A percentile compares a stretch with the other conserved stretches of the same genome.
Conservation (phyloP, 1,140 invertebrate genomes). For the Cydia fagiglandana region DNA sequence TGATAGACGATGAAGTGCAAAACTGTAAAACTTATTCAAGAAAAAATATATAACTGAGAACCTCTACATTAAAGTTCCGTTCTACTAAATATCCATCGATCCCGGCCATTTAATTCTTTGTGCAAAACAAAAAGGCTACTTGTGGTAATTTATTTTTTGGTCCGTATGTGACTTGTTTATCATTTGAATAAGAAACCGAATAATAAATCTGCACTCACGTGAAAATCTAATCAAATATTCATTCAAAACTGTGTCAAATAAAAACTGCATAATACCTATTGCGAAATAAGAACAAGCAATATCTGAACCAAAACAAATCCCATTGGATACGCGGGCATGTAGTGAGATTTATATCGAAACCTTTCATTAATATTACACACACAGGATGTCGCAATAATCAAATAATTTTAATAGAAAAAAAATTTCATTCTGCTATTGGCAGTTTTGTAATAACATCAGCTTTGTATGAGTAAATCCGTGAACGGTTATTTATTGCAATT, state of each 20-base stretch:
- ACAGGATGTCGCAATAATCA: not conserved
- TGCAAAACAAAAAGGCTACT: too few relatives aligned
- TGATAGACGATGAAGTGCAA: too few relatives aligned
- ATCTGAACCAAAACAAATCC: not conserved
- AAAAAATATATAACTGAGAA: too few relatives aligned
- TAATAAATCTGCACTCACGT: too few relatives aligned
- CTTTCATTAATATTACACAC: not conserved
- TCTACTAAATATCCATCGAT: too few relatives aligned
- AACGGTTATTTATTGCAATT: not conserved
- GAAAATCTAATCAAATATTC: not conserved
- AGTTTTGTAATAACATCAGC: conserved; percentile 24
- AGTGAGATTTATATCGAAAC: not conserved
- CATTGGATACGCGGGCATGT: not conserved
- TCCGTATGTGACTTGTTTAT: too few relatives aligned
- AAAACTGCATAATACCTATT: not conserved
- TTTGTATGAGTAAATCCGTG: not conserved
- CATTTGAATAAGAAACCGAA: too few relatives aligned
- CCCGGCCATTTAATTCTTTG: too few relatives aligned
- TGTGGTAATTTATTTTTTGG: too few relatives aligned
- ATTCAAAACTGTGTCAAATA: not conserved
- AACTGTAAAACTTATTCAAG: too few relatives aligned
- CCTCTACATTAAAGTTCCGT: too few relatives aligned
- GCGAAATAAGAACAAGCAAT: not conserved
- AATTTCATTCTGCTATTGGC: not conserved
- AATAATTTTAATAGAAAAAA: not conserved